phyloP scores from a whole-genome alignment of 2,888 invertebrate genomes.

The Brenthis hecate region DNA sequence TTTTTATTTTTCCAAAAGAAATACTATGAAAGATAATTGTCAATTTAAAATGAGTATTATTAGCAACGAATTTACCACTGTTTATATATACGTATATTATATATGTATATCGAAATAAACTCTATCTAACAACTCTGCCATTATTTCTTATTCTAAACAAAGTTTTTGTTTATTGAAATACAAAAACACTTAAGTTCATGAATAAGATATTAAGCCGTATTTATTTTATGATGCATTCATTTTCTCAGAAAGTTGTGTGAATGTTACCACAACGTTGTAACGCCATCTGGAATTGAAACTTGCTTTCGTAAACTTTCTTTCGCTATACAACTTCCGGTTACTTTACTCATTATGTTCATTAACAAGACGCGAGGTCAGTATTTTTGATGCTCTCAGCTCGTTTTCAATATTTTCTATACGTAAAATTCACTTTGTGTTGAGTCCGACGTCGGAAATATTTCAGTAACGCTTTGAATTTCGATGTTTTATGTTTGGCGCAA shows the following conservation, averaged over 20 bases:
- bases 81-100: no score
- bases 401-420: conserved; percentile 74
- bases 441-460: conserved; percentile 69
- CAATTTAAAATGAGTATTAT: no score
- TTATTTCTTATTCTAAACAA: conserved; percentile 8
- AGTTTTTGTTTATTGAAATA: conserved; percentile 34
- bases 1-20: no score
- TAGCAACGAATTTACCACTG: no score
- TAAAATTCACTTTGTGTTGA: conserved; percentile 67
- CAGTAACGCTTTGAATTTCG: conserved; percentile 74
- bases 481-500: conserved; percentile 79
- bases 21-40: no score
- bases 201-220: conserved; percentile 45
- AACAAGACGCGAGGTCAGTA: conserved; percentile 73
- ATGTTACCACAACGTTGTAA: conserved; percentile 54
- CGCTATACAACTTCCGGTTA: conserved; percentile 63
- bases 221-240: conserved; percentile 64
- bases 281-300: conserved; percentile 67
- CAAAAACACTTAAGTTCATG: conserved; percentile 33
- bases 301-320: conserved; percentile 62
- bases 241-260: conserved; percentile 54
- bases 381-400: conserved; percentile 70
- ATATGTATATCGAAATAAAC: background rate
- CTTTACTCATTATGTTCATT: conserved; percentile 78
- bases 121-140: background rate